Evolutionary conservation across 2,113 vertebrate species (phyloP), one percentile per base, ranked within the genome.

Genomic region (Atractosteus spatula): DNA sequence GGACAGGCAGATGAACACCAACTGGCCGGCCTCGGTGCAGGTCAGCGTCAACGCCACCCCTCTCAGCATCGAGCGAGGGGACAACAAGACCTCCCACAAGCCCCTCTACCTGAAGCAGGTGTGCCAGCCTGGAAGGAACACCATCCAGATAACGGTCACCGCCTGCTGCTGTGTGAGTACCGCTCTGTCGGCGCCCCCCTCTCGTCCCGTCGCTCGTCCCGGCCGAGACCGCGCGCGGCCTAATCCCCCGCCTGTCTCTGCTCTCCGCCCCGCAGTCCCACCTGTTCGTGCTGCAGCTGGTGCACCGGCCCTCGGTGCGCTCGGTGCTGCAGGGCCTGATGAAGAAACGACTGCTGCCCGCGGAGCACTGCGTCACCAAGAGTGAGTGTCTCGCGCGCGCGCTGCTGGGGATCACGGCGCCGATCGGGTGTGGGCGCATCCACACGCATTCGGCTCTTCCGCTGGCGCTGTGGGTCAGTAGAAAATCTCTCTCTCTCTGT

Each of bases 11-110:
- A 96, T 96, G 95, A 98, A 96, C 86, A 97, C 96, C 17, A 98
- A 99, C 91, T 99, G 97, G 97, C 97, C 97, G 0, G 96, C 95
- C 2, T 99, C 96, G 0, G 96, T 99, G 62, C 95, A 98, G 81
- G 96, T 98, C 74, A 99, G 96, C 63, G 96, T 98, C 77, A 99
- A 99, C 0, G 96, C 96, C 62, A 98, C 96, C 0, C 96, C 96
- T 0, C 85, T 99, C 73, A 95, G 88, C 81, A 99, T 98, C 0
- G 96, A 99, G 82, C 88, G 96, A 0, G 97, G 97, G 0, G 96
- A 98, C 89, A 99, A 97, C 90, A 98, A 98, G 89, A 97, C 96
- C 0, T 98, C 96, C 16, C 96, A 99, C 89, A 99, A 97, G 84
- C 95, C 97, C 0, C 88, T 99, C 59, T 95, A 98, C 88, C 89